These are phyloP conservation scores for Hemicentrotus pulcherrimus DNA, from an alignment of 35 echinoderm and acorn worm genomes.

Conservation along the genomic window DNA sequence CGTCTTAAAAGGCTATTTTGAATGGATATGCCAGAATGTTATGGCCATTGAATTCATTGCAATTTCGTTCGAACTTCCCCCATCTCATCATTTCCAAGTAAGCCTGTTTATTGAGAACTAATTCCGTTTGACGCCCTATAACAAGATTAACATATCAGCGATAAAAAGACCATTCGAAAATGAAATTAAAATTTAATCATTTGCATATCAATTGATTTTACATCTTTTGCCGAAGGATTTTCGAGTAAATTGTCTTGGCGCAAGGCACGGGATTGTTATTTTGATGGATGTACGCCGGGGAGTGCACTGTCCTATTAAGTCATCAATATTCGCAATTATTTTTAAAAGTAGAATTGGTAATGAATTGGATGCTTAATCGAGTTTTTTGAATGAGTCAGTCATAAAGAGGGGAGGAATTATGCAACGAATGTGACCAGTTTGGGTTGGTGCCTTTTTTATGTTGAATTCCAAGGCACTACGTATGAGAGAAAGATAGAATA, in stretches of 20 bases:
- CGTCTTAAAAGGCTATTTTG: not conserved
- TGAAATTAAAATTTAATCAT: slow-evolving; percentile 21
- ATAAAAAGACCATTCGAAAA: not conserved
- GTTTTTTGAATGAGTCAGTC: not conserved
- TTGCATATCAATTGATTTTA: not conserved
- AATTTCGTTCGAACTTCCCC: not conserved
- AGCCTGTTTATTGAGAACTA: not conserved
- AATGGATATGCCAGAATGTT: not conserved
- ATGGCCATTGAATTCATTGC: not conserved
- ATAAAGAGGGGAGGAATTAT: too few relatives aligned
- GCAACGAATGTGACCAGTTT: too few relatives aligned
- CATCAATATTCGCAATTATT: not conserved
- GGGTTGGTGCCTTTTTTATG: too few relatives aligned
- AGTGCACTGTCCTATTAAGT: not conserved
- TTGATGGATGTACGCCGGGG: not conserved
- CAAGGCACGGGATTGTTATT: not conserved
- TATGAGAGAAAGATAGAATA: too few relatives aligned
- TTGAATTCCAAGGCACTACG: too few relatives aligned
- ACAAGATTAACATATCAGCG: not conserved
- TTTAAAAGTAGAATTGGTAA: not conserved
- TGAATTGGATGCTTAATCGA: not conserved
- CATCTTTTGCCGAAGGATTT: not conserved
- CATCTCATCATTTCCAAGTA: not conserved
- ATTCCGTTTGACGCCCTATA: not conserved
- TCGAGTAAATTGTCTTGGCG: not conserved